Evolutionary conservation across 1,140 invertebrate genomes (phyloP).

Genomic region (Aphaenogaster floridana): DNA sequence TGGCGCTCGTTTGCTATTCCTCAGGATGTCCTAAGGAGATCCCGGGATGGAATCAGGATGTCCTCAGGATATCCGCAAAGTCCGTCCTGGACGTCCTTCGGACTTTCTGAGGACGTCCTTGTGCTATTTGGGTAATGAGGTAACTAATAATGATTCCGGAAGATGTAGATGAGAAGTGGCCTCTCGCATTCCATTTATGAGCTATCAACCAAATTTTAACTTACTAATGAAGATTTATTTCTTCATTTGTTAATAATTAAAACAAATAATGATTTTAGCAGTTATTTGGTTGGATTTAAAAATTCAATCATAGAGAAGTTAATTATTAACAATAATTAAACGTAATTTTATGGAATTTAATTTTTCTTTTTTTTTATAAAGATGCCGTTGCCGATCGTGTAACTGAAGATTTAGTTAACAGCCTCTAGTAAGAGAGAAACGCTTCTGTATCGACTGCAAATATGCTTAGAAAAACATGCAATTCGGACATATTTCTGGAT

Average conservation of each 20-base stretch:
- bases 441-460: constrained; percentile 24
- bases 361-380: not conserved
- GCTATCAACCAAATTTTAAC: constrained; percentile 66
- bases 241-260: constrained; percentile 23
- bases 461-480: not conserved
- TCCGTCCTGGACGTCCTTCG: too few species aligned
- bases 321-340: not conserved
- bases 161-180: constrained; percentile 36
- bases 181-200: constrained; percentile 76
- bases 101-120: too few species aligned
- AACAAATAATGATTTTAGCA: not conserved
- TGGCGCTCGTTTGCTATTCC: too few species aligned
- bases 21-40: too few species aligned
- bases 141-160: constrained; percentile 74
- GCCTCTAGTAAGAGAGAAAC: not conserved
- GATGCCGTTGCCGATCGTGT: not conserved
- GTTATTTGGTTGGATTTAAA: not conserved
- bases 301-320: not conserved
- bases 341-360: not conserved
- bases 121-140: too few species aligned
- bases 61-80: too few species aligned
- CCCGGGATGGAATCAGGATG: too few species aligned
- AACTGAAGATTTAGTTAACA: constrained; percentile 4
- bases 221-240: not conserved
- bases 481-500: not conserved